Evolutionary conservation across 2,113 vertebrate species (phyloP), one percentile per base, ranked within the genome.

Genomic region (Colius striatus): DNA sequence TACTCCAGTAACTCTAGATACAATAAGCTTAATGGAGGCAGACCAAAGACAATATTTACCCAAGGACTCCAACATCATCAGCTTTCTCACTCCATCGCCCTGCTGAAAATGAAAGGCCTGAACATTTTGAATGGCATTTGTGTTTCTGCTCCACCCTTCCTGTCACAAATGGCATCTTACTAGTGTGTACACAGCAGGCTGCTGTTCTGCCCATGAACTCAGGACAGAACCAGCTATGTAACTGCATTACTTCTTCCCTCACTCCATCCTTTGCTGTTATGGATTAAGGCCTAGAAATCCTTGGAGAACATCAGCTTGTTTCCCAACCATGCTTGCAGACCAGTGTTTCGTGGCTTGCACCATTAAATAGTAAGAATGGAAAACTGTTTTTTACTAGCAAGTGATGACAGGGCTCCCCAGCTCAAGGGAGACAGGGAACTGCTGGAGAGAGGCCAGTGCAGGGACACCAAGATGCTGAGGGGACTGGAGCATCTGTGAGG

Each of bases 291-390:
- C 53, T 45, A 47, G 23, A 71, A 74, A 48, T 57, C 25, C 45
- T 38, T 20, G 30, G 30, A 27, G 65, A 87, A 4, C 16, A 55
- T 57, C 6, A 32, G 27, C 30, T 82, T 41, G 22, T 57, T 57
- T 87, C 25, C 32, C 68, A 34, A 25, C 10, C 14, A 13, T 68
- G 86, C 32, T 25, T 20, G 30, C 27, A 76, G 27, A 29, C 18
- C 11, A 2, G 4, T 0, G 0, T 67, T 54, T 76, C 55, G 20
- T 16, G 13, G 2, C 27, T 55, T 27, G 41, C 18, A 34, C 11
- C 53, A 57, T 45, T 25, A 75, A 57, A 32, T 6, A 43, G 3
- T 11, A 29, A 48, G 60, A n/a, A n/a, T n/a, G n/a, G n/a, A n/a
- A n/a, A n/a, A n/a, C n/a, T n/a, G n/a, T n/a, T n/a, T 19, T 38